Evolutionary conservation across 2,888 invertebrate genomes (phyloP).

Genomic region (Chaetogeoica ovagalla): DNA sequence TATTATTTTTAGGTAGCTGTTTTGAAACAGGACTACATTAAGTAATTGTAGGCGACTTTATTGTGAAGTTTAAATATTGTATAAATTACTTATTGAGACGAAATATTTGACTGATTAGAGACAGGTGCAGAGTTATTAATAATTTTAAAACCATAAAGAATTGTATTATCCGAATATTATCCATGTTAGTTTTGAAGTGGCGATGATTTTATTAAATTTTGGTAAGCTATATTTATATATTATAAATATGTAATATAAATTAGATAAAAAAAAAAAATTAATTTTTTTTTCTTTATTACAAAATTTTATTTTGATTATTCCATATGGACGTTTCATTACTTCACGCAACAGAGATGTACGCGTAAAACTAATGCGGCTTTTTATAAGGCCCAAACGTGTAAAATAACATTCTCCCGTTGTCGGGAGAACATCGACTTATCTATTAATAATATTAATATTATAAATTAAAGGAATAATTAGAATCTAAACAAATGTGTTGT

Average conservation of each 20-base stretch:
- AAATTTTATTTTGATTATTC: constrained; percentile 24
- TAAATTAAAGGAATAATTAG: constrained; percentile 27
- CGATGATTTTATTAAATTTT: constrained; percentile 6
- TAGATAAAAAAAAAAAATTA: constrained; percentile 1
- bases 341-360: not conserved
- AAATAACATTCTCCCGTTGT: not conserved
- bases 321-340: constrained; percentile 15
- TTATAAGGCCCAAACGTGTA: not conserved
- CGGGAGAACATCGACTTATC: constrained; percentile 1
- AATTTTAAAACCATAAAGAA: constrained; percentile 14
- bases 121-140: constrained; percentile 32
- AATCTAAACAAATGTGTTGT: constrained; percentile 32
- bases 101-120: constrained; percentile 49
- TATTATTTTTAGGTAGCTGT: constrained; percentile 31
- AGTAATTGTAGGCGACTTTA: not conserved
- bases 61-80: constrained; percentile 20
- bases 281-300: not conserved
- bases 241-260: constrained; percentile 17
- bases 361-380: constrained; percentile 13
- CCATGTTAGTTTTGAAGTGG: not conserved
- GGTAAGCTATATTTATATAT: constrained; percentile 2
- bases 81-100: constrained; percentile 22
- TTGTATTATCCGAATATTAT: constrained; percentile 27
- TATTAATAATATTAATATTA: not conserved
- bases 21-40: constrained; percentile 1